A percentile compares a stretch with the other conserved stretches of the same genome.
phyloP scores from a whole-genome alignment of 2,888 invertebrate species.

The Leucophora obtusa region DNA sequence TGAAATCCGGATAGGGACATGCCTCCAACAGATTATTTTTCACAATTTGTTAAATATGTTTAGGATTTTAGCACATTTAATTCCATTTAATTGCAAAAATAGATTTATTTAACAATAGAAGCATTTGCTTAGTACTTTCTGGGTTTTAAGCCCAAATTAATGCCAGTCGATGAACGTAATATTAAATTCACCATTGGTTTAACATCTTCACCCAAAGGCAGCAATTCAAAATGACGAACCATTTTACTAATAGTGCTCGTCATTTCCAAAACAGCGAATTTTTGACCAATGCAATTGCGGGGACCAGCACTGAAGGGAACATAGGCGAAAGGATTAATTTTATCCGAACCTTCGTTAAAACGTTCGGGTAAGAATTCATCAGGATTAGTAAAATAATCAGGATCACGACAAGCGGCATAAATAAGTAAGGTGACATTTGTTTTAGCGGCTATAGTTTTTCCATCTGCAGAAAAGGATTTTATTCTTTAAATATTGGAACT shows the following conservation, averaged over 20 bases:
- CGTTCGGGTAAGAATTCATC: conserved; percentile 78
- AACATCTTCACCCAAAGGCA: conserved; percentile 70
- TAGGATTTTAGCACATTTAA: too few relatives aligned
- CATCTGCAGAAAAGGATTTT: conserved; percentile 66
- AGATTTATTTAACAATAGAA: not conserved
- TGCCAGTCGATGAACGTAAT: conserved; percentile 71
- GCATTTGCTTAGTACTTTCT: conserved; percentile 24
- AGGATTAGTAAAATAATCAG: conserved; percentile 69
- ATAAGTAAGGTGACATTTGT: conserved; percentile 69
- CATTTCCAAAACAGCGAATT: conserved; percentile 80
- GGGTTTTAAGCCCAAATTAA: conserved; percentile 70
- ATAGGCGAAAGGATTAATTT: conserved; percentile 79
- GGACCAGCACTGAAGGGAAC: conserved; percentile 84
- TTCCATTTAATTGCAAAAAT: too few relatives aligned
- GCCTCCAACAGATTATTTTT: too few relatives aligned
- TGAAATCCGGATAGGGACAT: too few relatives aligned
- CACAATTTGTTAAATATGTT: too few relatives aligned
- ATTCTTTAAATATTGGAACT: conserved; percentile 11
- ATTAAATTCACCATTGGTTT: conserved; percentile 69
- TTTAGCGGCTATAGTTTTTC: conserved; percentile 68
- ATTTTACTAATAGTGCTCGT: conserved; percentile 80
- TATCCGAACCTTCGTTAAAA: conserved; percentile 62
- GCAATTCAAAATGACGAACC: conserved; percentile 78
- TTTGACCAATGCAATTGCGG: conserved; percentile 79
- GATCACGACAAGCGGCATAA: conserved; percentile 69